Evolutionary conservation across 2,888 invertebrate species (phyloP).

Genomic region (Diabrotica balteata): DNA sequence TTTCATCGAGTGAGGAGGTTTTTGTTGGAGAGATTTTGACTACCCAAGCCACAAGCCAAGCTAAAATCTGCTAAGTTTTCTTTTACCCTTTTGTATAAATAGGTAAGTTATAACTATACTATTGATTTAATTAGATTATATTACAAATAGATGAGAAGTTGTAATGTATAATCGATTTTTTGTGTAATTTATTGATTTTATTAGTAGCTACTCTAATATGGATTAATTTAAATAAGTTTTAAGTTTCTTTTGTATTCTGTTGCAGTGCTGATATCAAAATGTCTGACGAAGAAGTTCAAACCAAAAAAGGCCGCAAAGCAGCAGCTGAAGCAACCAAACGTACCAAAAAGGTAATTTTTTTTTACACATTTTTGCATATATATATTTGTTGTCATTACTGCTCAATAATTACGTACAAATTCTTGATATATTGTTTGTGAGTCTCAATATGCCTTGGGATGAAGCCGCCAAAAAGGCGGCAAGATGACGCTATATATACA

Average conservation of each 20-base stretch:
- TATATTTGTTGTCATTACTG: background rate
- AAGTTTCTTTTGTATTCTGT: background rate
- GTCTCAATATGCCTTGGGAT: background rate
- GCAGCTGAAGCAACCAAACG: conserved; percentile 35
- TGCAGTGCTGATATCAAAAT: conserved; percentile 25
- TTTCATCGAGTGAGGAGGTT: too few species aligned
- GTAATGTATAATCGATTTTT: too few species aligned
- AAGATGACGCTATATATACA: conserved; percentile 1
- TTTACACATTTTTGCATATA: background rate
- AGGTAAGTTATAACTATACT: too few species aligned
- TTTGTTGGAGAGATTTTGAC: background rate
- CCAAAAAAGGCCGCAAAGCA: conserved; percentile 36
- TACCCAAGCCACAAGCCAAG: conserved; percentile 14
- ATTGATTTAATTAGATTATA: too few species aligned
- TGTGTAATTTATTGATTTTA: too few species aligned
- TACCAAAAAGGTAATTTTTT: conserved; percentile 30
- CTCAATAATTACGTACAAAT: too few species aligned
- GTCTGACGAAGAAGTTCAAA: conserved; percentile 39
- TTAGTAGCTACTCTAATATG: too few species aligned
- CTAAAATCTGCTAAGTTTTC: background rate
- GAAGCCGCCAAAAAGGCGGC: background rate
- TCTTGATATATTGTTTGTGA: background rate
- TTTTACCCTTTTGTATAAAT: too few species aligned
- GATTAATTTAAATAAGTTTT: too few species aligned
- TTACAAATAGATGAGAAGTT: too few species aligned